Percentiles rank a stretch among this genome's conserved stretches.
phyloP scores from a whole-genome alignment of 2,113 vertebrate species.

The Sterrhoptilus dennistouni region DNA sequence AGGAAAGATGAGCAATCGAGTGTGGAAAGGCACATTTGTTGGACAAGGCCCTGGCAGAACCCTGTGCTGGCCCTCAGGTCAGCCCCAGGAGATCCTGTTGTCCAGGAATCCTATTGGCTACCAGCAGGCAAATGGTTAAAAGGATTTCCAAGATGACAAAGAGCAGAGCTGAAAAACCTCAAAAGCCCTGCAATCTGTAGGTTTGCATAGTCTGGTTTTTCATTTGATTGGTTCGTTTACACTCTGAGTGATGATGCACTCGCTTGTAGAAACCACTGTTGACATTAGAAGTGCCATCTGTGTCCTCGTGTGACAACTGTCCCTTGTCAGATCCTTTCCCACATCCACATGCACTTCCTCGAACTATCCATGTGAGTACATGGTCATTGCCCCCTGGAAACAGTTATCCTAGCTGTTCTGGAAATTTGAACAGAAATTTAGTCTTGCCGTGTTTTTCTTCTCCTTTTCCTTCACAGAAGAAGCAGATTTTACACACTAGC shows the following conservation, averaged over 20 bases:
- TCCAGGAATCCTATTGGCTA: not conserved
- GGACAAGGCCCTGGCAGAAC: not conserved
- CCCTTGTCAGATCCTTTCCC: not conserved
- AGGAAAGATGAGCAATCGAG: not conserved
- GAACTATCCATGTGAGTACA: not conserved
- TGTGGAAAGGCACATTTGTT: not conserved
- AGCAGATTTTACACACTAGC: not conserved
- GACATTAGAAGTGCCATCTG: slow-evolving; percentile 13
- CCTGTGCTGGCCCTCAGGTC: not conserved
- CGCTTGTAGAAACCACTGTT: not conserved
- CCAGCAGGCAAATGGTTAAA: not conserved
- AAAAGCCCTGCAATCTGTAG: not conserved
- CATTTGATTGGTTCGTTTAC: not conserved
- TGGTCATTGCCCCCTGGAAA: not conserved
- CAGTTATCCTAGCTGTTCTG: not conserved
- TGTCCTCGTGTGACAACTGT: not conserved
- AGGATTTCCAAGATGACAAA: not conserved
- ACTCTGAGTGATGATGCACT: not conserved
- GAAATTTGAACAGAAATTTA: not conserved
- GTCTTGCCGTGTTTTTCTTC: not conserved
- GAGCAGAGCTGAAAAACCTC: not conserved
- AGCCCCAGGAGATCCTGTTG: not conserved
- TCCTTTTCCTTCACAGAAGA: not conserved
- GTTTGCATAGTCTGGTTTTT: not conserved
- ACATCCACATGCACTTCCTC: not conserved